These are phyloP conservation scores for Metopolophium dirhodum DNA, from an alignment of 1,140 invertebrate genomes.

Conservation along the genomic window DNA sequence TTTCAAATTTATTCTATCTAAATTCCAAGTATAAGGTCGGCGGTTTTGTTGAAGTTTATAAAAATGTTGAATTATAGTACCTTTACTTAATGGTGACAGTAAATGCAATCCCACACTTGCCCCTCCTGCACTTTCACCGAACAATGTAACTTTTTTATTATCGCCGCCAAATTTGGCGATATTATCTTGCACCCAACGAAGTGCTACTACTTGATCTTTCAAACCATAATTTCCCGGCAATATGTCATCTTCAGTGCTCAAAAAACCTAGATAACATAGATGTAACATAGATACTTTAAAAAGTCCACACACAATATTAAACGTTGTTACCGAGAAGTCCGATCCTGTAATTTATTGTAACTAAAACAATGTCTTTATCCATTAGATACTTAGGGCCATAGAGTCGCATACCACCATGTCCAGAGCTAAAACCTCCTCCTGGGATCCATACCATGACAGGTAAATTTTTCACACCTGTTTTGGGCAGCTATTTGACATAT, in stretches of 20 bases:
- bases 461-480: constrained; percentile 58
- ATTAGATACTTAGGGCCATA: constrained; percentile 67
- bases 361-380: constrained; percentile 67
- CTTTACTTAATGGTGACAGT: constrained; percentile 42
- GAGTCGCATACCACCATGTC: constrained; percentile 61
- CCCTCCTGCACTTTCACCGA: constrained; percentile 68
- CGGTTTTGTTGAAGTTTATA: background rate
- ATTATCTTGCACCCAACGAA: constrained; percentile 71
- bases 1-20: background rate
- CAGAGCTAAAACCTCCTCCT: constrained; percentile 65
- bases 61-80: background rate
- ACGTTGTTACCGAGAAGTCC: constrained; percentile 64
- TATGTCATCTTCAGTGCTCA: constrained; percentile 60
- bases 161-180: constrained; percentile 69
- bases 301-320: background rate
- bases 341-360: constrained; percentile 68
- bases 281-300: background rate
- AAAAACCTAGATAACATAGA: constrained; percentile 60
- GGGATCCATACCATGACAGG: constrained; percentile 67
- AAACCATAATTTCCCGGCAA: constrained; percentile 63
- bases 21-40: background rate
- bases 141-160: constrained; percentile 66
- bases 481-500: constrained; percentile 1
- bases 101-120: constrained; percentile 64
- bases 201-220: constrained; percentile 68